phyloP scores from a whole-genome alignment of 1,140 invertebrate genomes.

The Cyclina sinensis region DNA sequence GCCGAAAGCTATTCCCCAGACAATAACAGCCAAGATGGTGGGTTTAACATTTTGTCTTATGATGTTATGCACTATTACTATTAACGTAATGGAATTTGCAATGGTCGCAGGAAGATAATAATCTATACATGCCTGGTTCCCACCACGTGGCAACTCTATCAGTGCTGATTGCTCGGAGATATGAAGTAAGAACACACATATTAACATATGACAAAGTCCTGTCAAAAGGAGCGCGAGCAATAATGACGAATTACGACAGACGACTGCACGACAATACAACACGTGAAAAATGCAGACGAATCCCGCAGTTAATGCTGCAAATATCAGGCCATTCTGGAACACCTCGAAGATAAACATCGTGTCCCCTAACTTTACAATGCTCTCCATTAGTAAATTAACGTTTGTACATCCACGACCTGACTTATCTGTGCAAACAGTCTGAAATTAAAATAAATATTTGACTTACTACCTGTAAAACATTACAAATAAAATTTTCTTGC shows the following conservation, averaged over 20 bases:
- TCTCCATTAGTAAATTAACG: neutral
- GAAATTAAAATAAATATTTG: neutral
- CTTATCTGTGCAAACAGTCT: neutral
- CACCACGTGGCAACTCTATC: neutral
- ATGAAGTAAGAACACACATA: neutral
- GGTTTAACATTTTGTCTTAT: neutral
- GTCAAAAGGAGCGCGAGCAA: neutral
- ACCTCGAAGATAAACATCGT: slow-evolving; percentile 46
- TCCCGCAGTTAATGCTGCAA: slow-evolving; percentile 33
- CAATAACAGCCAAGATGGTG: neutral
- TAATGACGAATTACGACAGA: slow-evolving; percentile 20
- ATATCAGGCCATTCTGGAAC: slow-evolving; percentile 48
- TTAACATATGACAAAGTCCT: slow-evolving; percentile 41
- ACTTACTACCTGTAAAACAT: too few relatives aligned
- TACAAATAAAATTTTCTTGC: too few relatives aligned
- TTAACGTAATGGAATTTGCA: slow-evolving; percentile 14
- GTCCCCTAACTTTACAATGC: neutral
- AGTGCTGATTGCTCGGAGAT: slow-evolving; percentile 22
- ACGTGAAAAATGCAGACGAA: slow-evolving; percentile 31
- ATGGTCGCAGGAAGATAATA: slow-evolving; percentile 29
- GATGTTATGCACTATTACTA: neutral
- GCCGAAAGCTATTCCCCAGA: neutral
- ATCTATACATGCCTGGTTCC: neutral
- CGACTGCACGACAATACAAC: neutral
- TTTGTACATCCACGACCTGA: neutral